Percentiles rank a stretch among this genome's conserved stretches.
These are phyloP conservation scores for Pipistrellus pipistrellus DNA, from an alignment of 2,797 vertebrate species.

Conservation along the genomic window DNA sequence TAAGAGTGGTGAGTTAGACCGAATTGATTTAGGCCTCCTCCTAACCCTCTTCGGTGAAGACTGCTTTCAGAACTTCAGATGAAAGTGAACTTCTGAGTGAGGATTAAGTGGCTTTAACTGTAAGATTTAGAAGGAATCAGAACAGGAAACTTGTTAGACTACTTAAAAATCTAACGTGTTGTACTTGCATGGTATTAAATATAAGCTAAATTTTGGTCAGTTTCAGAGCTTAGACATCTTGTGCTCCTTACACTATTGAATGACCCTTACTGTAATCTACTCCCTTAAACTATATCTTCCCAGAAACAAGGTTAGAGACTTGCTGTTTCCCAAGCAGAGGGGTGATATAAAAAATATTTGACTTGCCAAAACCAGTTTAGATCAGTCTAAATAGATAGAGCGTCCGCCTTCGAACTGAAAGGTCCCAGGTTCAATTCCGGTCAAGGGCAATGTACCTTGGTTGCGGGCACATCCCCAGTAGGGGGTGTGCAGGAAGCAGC, in stretches of 20 bases:
- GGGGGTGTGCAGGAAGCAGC: too few relatives aligned
- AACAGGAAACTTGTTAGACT: constrained; percentile 15
- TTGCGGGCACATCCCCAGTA: too few relatives aligned
- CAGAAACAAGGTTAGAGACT: not conserved
- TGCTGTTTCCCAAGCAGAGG: not conserved
- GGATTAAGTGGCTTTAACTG: constrained; percentile 5
- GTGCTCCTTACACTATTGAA: not conserved
- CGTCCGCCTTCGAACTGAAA: too few relatives aligned
- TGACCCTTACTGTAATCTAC: not conserved
- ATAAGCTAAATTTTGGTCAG: not conserved
- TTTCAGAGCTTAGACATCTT: not conserved
- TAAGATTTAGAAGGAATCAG: constrained; percentile 14
- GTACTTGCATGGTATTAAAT: not conserved
- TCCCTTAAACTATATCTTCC: not conserved
- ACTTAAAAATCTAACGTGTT: constrained; percentile 20
- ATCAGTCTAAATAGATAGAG: too few relatives aligned
- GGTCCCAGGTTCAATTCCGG: too few relatives aligned
- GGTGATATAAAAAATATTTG: constrained; percentile 18
- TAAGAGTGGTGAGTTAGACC: not conserved
- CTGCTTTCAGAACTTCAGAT: constrained; percentile 30
- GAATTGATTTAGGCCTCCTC: not conserved
- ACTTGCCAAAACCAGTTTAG: not conserved
- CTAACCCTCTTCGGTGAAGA: not conserved
- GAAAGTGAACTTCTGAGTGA: not conserved
- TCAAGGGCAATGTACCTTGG: too few relatives aligned